phyloP scores from a whole-genome alignment of 2,888 invertebrate species.

The Dynastes tityus region DNA sequence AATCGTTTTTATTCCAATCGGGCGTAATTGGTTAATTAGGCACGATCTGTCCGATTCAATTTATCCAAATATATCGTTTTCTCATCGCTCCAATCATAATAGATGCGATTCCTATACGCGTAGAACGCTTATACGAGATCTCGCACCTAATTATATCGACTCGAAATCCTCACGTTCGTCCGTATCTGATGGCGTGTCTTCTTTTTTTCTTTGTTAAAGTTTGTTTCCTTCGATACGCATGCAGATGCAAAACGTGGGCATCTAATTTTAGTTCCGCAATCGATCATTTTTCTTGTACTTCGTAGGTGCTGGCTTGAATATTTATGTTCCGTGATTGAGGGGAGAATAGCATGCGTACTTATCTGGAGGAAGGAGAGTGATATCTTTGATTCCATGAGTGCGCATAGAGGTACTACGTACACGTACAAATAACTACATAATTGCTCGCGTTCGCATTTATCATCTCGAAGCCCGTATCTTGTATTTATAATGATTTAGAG shows the following conservation, averaged over 20 bases:
- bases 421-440: neutral
- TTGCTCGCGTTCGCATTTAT: neutral
- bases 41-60: constrained; percentile 16
- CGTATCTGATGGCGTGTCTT: neutral
- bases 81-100: constrained; percentile 7
- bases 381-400: neutral
- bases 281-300: constrained; percentile 6
- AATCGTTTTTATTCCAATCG: neutral
- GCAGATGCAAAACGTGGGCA: constrained; percentile 5
- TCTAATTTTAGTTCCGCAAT: constrained; percentile 5
- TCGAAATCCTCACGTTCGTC: constrained; percentile 9
- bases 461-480: neutral
- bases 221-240: neutral
- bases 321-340: constrained; percentile 12
- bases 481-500: neutral
- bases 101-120: neutral
- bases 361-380: constrained; percentile 10
- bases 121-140: neutral
- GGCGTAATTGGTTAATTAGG: constrained; percentile 1
- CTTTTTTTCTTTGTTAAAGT: neutral
- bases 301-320: constrained; percentile 11
- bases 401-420: no score
- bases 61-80: constrained; percentile 5
- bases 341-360: neutral
- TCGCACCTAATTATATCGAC: constrained; percentile 19